Conservation (phyloP, 1,140 invertebrate genomes). For the Drosophila sulfurigaster region DNA sequence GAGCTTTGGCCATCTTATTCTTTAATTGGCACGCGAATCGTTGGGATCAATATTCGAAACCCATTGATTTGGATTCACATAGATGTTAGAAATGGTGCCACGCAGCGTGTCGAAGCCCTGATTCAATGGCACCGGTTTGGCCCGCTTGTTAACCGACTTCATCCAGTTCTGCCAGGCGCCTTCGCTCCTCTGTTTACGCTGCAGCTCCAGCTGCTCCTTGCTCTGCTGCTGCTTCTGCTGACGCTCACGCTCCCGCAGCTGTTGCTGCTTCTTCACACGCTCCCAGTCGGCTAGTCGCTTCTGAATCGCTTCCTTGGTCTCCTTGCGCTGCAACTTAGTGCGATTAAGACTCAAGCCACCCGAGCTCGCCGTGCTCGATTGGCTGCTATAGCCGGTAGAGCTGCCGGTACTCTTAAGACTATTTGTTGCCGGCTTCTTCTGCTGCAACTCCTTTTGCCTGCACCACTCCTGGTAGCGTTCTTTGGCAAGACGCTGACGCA, state of each 20-base stretch:
- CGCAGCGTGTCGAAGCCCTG: constrained; percentile 65
- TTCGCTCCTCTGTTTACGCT: constrained; percentile 45
- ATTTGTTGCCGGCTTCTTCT: constrained; percentile 1
- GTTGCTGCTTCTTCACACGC: constrained; percentile 41
- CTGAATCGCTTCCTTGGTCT: constrained; percentile 29
- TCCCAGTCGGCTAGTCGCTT: constrained; percentile 59
- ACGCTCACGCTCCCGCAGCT: constrained; percentile 51
- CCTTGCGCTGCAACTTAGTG: constrained; percentile 4
- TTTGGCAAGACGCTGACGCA: constrained; percentile 54
- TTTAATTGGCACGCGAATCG: constrained; percentile 55
- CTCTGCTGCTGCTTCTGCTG: constrained; percentile 20
- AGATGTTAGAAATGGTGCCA: constrained; percentile 71
- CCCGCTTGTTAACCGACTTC: constrained; percentile 55
- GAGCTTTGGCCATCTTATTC: background rate
- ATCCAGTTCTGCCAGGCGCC: constrained; percentile 71
- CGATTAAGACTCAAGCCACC: background rate
- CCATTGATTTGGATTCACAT: constrained; percentile 68
- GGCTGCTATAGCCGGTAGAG: constrained; percentile 12
- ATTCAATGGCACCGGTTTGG: constrained; percentile 76
- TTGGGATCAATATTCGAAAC: constrained; percentile 62
- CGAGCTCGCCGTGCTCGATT: background rate
- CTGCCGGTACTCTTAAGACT: constrained; percentile 10
- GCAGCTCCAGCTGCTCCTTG: constrained; percentile 39
- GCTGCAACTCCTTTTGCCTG: constrained; percentile 31
- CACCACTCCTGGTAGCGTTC: constrained; percentile 58